phyloP scores from a whole-genome alignment of 2,888 invertebrate genomes.

The Cheilosia scutellata region DNA sequence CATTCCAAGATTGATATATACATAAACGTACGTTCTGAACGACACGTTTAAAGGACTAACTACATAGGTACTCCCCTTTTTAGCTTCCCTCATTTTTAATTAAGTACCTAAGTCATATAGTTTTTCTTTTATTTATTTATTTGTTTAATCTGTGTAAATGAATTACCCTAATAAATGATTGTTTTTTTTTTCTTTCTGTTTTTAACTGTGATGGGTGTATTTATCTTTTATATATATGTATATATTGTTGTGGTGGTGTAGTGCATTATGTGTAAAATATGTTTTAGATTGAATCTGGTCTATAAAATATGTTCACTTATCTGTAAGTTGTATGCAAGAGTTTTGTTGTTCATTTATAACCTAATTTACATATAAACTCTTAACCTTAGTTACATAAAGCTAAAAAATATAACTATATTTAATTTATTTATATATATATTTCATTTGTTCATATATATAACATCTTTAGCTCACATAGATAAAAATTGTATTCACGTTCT shows the following conservation, averaged over 20 bases:
- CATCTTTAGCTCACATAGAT: conserved; percentile 73
- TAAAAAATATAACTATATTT: conserved; percentile 69
- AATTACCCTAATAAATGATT: conserved; percentile 44
- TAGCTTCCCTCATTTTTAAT: conserved; percentile 12
- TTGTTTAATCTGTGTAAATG: conserved; percentile 4
- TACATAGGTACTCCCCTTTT: conserved; percentile 14
- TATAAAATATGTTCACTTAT: conserved; percentile 60
- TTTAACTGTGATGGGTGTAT: conserved; percentile 30
- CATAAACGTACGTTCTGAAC: too few relatives aligned
- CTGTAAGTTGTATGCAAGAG: conserved; percentile 38
- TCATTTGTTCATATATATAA: conserved; percentile 58
- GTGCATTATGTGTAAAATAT: conserved; percentile 29
- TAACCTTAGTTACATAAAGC: conserved; percentile 59
- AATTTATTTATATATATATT: conserved; percentile 49
- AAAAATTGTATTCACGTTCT: conserved; percentile 69
- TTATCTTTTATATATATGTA: background rate
- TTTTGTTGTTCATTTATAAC: conserved; percentile 19
- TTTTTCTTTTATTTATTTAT: conserved; percentile 3
- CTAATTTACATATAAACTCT: conserved; percentile 44
- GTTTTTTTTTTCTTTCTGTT: conserved; percentile 15
- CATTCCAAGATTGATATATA: too few relatives aligned
- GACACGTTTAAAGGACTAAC: conserved; percentile 2
- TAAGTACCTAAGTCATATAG: conserved; percentile 62
- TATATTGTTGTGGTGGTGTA: conserved; percentile 9
- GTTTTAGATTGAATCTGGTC: conserved; percentile 35